Evolutionary conservation across 1,140 invertebrate genomes (phyloP).

Genomic region (Stratiolaelaps scimitus): DNA sequence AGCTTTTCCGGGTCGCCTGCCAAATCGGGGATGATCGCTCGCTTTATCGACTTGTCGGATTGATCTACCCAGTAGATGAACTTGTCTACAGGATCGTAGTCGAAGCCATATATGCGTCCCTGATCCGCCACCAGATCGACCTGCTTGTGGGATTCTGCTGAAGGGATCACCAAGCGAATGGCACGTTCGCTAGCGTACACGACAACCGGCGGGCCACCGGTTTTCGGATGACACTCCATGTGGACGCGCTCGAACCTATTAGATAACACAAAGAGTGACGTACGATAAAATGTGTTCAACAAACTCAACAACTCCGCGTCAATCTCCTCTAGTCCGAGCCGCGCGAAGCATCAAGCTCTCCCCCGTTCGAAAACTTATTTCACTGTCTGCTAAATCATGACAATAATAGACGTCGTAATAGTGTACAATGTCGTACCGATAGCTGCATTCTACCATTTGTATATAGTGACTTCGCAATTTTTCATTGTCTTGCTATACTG

Average conservation of each 20-base stretch:
- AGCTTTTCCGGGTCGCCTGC: constrained; percentile 53
- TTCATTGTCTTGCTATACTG: too few species aligned
- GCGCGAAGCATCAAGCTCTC: too few species aligned
- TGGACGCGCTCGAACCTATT: constrained; percentile 22
- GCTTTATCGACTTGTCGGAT: constrained; percentile 72
- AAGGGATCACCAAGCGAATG: constrained; percentile 56
- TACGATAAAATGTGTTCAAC: too few species aligned
- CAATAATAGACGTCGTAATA: too few species aligned
- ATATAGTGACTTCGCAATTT: too few species aligned
- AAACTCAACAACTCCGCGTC: too few species aligned
- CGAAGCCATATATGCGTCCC: constrained; percentile 70
- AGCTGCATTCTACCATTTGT: too few species aligned
- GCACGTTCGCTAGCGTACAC: constrained; percentile 60
- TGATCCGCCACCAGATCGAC: constrained; percentile 57
- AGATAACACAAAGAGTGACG: too few species aligned
- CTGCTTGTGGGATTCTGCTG: constrained; percentile 38
- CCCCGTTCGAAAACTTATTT: too few species aligned
- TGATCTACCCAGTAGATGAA: constrained; percentile 88
- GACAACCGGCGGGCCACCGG: constrained; percentile 33
- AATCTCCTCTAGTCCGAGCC: too few species aligned
- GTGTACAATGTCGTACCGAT: too few species aligned
- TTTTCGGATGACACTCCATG: constrained; percentile 25
- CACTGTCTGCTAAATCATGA: too few species aligned
- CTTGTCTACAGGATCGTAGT: constrained; percentile 61
- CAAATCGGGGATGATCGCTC: constrained; percentile 65